These are phyloP conservation scores for Callinectes sapidus DNA, from an alignment of 2,888 invertebrate genomes.

Conservation along the genomic window DNA sequence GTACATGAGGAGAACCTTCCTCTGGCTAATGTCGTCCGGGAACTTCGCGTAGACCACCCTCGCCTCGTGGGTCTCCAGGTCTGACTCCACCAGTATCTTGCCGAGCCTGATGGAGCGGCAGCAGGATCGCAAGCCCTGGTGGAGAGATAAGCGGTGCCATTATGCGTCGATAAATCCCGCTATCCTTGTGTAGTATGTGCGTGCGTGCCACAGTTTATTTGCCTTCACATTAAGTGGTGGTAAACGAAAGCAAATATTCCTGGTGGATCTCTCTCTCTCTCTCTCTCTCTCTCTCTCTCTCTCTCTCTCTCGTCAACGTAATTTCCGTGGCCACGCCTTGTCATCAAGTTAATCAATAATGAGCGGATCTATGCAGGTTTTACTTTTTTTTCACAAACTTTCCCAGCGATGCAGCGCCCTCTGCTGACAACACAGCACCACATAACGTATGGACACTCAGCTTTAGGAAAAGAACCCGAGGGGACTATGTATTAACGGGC, in stretches of 20 bases:
- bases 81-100: conserved; percentile 97
- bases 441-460: background rate
- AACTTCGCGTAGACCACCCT: conserved; percentile 97
- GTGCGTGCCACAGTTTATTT: background rate
- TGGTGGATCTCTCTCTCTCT: too few relatives aligned
- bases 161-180: background rate
- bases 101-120: conserved; percentile 98
- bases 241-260: too few relatives aligned
- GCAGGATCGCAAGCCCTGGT: conserved; percentile 92
- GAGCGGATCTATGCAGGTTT: background rate
- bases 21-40: conserved; percentile 92
- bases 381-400: background rate
- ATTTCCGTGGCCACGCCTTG: background rate
- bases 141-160: background rate
- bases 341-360: background rate
- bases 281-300: too few relatives aligned
- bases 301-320: background rate
- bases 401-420: background rate
- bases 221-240: background rate
- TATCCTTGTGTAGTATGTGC: background rate
- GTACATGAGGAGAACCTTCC: conserved; percentile 88
- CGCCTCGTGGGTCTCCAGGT: conserved; percentile 96
- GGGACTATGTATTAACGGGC: background rate
- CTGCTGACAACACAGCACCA: background rate
- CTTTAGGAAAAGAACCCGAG: background rate